phyloP scores from a whole-genome alignment of 2,113 vertebrate species.

The Antechinus stuartii region DNA sequence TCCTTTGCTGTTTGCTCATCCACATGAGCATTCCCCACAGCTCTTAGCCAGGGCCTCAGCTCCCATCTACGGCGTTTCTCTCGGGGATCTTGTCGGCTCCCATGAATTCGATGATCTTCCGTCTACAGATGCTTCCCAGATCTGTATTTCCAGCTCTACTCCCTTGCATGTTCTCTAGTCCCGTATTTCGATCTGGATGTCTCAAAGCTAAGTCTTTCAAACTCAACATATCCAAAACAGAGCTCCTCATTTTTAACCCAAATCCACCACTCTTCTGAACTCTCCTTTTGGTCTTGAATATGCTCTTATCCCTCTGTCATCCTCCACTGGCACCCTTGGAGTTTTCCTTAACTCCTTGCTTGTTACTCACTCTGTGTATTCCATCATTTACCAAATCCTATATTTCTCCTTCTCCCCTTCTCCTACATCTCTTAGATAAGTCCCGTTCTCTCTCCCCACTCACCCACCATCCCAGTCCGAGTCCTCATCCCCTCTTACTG shows the following conservation, averaged over 20 bases:
- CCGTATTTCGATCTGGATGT: neutral
- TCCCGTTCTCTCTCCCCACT: too few species aligned
- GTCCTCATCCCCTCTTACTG: too few species aligned
- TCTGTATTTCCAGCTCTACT: neutral
- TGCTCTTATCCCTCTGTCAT: too few species aligned
- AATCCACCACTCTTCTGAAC: neutral
- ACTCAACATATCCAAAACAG: neutral
- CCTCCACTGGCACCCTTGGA: too few species aligned
- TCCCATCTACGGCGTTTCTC: neutral
- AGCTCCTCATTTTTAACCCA: neutral
- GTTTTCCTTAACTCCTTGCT: too few species aligned
- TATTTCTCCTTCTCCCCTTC: too few species aligned
- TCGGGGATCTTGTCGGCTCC: neutral
- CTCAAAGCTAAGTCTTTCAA: neutral
- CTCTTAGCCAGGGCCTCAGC: neutral
- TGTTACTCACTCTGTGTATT: too few species aligned
- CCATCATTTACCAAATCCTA: too few species aligned
- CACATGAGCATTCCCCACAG: neutral
- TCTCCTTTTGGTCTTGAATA: neutral
- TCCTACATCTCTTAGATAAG: too few species aligned
- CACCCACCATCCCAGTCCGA: too few species aligned
- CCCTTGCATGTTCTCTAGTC: neutral
- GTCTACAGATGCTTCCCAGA: neutral
- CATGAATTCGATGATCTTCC: neutral
- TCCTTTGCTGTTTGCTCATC: neutral